Evolutionary conservation across 2,888 invertebrate genomes (phyloP).

Genomic region (Lithophane socia): DNA sequence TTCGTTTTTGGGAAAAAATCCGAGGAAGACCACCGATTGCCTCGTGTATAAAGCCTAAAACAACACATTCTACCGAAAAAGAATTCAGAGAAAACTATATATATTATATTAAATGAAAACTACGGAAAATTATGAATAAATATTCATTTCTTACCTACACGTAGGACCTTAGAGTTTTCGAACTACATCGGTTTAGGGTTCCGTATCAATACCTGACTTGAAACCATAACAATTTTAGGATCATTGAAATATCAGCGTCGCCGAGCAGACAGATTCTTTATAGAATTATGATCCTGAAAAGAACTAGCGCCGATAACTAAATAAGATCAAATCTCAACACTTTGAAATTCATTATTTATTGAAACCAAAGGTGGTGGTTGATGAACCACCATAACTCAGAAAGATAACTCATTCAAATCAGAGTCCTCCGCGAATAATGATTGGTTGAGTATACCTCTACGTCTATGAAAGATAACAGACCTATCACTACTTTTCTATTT

Average conservation of each 20-base stretch:
- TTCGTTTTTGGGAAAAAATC: not conserved
- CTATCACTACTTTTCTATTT: conserved; percentile 12
- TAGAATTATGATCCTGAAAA: not conserved
- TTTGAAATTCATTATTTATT: not conserved
- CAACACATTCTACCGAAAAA: conserved; percentile 12
- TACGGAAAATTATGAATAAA: conserved; percentile 9
- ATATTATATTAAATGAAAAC: conserved; percentile 1
- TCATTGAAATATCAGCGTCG: not conserved
- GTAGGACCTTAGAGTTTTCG: not conserved
- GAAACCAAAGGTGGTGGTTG: too few species aligned
- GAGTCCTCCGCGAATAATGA: not conserved
- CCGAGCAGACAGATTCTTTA: too few species aligned
- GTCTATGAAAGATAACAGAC: conserved; percentile 8
- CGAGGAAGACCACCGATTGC: not conserved
- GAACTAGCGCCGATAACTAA: not conserved
- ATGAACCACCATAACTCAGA: too few species aligned
- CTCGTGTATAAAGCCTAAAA: conserved; percentile 20
- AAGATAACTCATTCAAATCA: not conserved
- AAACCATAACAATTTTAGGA: not conserved
- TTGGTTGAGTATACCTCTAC: not conserved
- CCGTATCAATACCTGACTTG: not conserved
- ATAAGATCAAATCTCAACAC: not conserved
- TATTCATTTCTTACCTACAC: not conserved
- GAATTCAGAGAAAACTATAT: not conserved
- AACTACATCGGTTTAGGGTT: not conserved